Evolutionary conservation across 2,888 invertebrate genomes (phyloP), one percentile per base, ranked within the genome.

Genomic region (Anticlea derivata): DNA sequence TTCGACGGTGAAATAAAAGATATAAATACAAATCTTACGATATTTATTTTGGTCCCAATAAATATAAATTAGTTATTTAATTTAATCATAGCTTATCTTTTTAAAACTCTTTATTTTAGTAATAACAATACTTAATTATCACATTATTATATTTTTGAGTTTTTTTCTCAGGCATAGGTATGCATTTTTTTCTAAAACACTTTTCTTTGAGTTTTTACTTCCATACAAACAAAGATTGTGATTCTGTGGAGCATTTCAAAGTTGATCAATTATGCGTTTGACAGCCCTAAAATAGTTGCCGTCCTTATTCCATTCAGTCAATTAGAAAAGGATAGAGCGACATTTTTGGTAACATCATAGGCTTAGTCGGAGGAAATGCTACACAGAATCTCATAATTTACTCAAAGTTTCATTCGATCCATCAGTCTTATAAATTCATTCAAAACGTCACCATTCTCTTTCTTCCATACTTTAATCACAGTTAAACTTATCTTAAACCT

Each of bases 21-120:
- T 1, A 1, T n/a, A n/a, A 12, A 11, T 40, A 13, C 56, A 58
- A 58, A 48, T 58, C 43, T 53, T 49, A 54, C 26, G 58, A 66
- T 69, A 74, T 80, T 78, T 81, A 78, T 78, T 79, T 84, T 83
- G 84, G 84, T 84, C 84, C 84, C 81, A 72, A 71, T 62, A 61
- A 59, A 65, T 62, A 67, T 61, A 63, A 64, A 50, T 48, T 55
- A 66, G 24, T 26, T 11, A 45, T 40, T 38, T 35, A 26, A 38
- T 37, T 38, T 35, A 26, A 38, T 37, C 23, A 13, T 27, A 58
- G 45, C 54, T 60, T 56, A 62, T 51, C 47, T 58, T 65, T 67
- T 64, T 29, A 53, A 58, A 61, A 40, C 24, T 29, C 12, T 39
- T 11, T 33, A 30, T 31, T 20, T 41, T 41, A 22, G 10, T 41